phyloP scores from a whole-genome alignment of 1,140 invertebrate genomes.

The Drosophila leontia region DNA sequence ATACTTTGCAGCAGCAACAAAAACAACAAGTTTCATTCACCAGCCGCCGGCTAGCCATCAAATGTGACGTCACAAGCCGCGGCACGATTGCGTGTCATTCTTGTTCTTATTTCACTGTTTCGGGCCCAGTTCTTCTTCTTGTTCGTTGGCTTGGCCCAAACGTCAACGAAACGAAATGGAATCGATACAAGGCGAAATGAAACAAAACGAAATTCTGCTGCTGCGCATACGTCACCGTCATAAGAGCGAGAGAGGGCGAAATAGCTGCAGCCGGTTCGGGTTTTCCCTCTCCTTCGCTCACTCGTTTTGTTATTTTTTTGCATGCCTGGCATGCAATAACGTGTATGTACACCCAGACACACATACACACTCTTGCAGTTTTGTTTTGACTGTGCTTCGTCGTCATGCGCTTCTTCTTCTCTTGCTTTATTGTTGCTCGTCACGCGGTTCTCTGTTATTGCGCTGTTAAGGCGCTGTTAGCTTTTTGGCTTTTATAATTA shows the following conservation, averaged over 20 bases:
- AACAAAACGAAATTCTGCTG: slow-evolving; percentile 62
- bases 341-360: slow-evolving; percentile 40
- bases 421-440: slow-evolving; percentile 19
- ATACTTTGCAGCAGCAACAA: slow-evolving; percentile 45
- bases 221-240: slow-evolving; percentile 73
- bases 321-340: slow-evolving; percentile 51
- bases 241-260: slow-evolving; percentile 20
- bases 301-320: slow-evolving; percentile 40
- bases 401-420: slow-evolving; percentile 1
- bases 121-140: slow-evolving; percentile 10
- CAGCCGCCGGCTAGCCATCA: slow-evolving; percentile 26
- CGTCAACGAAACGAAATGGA: slow-evolving; percentile 39
- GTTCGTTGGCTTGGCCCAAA: slow-evolving; percentile 54
- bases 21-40: slow-evolving; percentile 63
- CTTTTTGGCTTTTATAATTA: slow-evolving; percentile 21
- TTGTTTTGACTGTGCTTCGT: slow-evolving; percentile 40
- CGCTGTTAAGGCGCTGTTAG: slow-evolving; percentile 49
- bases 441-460: slow-evolving; percentile 21
- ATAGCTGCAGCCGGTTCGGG: slow-evolving; percentile 59
- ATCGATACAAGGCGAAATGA: slow-evolving; percentile 32
- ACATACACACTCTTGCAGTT: slow-evolving; percentile 15
- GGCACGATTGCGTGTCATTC: slow-evolving; percentile 51
- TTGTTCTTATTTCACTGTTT: slow-evolving; percentile 47
- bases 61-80: slow-evolving; percentile 60
- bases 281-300: slow-evolving; percentile 1